phyloP scores from a whole-genome alignment of 2,113 vertebrate genomes.

The Pleuronectes platessa region DNA sequence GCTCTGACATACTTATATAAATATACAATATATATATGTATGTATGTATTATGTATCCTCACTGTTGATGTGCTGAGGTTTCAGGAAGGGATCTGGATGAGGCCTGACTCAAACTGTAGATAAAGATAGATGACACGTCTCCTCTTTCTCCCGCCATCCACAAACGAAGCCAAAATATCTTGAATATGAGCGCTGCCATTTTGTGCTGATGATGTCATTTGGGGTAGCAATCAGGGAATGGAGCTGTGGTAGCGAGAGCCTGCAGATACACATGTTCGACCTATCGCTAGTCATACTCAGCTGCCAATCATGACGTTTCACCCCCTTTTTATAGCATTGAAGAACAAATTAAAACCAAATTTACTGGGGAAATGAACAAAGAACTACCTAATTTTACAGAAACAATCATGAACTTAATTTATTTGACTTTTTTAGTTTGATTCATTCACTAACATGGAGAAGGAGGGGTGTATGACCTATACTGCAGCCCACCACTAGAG shows the following conservation, averaged over 20 bases:
- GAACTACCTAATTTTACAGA: not conserved
- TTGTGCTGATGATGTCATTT: no score
- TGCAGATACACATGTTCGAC: no score
- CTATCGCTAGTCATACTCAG: no score
- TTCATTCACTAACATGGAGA: not conserved
- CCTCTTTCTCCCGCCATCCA: not conserved
- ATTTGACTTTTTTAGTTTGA: not conserved
- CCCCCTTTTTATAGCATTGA: no score
- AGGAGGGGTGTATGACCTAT: not conserved
- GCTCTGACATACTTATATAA: constrained; percentile 51
- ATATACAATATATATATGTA: constrained; percentile 54
- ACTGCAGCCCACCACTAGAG: not conserved
- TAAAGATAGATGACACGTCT: not conserved
- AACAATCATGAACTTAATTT: not conserved
- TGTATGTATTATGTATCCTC: constrained; percentile 40
- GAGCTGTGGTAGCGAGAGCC: no score
- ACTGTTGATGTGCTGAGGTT: constrained; percentile 62
- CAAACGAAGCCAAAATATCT: not conserved
- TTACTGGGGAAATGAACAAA: not conserved
- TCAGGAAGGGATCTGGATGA: constrained; percentile 36
- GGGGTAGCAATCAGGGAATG: no score
- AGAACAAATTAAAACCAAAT: not conserved
- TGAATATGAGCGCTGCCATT: not conserved
- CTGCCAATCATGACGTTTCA: no score
- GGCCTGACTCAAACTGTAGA: constrained; percentile 24